Percentiles rank a stretch among this genome's conserved stretches.
These are phyloP conservation scores for Setophaga petechia DNA, from an alignment of 2,113 vertebrate genomes.

Conservation along the genomic window DNA sequence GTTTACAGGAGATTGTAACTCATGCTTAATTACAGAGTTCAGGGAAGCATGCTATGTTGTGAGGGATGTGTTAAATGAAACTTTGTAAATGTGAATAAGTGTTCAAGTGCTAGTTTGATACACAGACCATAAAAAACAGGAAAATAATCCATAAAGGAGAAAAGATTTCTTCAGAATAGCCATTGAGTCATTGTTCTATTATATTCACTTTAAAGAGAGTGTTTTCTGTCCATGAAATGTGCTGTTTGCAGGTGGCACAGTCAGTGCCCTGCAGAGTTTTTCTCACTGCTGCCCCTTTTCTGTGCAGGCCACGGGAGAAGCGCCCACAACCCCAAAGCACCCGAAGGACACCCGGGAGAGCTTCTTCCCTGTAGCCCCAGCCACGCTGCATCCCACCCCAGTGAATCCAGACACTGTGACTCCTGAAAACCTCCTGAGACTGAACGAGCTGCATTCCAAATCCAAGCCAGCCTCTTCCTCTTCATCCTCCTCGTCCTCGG, in stretches of 20 bases:
- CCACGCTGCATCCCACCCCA: constrained; percentile 56
- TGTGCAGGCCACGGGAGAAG: constrained; percentile 80
- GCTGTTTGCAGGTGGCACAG: not conserved
- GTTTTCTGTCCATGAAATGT: not conserved
- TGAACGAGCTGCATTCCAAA: constrained; percentile 80
- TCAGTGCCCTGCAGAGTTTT: not conserved
- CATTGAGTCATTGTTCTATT: not conserved
- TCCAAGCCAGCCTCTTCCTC: constrained; percentile 61
- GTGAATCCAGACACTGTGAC: constrained; percentile 55
- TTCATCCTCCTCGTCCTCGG: constrained; percentile 56
- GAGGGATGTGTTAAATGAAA: constrained; percentile 11
- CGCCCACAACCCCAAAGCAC: constrained; percentile 90
- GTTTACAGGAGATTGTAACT: not conserved
- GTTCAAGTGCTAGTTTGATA: not conserved
- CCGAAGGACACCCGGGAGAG: constrained; percentile 87
- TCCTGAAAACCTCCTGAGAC: constrained; percentile 68
- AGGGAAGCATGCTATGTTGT: not conserved
- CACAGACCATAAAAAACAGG: not conserved
- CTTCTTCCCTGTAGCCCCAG: constrained; percentile 83
- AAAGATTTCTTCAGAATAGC: not conserved
- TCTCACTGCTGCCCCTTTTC: not conserved
- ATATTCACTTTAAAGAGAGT: not conserved
- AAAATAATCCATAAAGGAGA: not conserved
- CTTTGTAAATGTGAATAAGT: not conserved
- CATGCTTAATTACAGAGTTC: not conserved